A percentile compares a stretch with the other conserved stretches of the same genome.
phyloP scores from a whole-genome alignment of 2,888 invertebrate genomes.

The Ditylenchus weischeri region DNA sequence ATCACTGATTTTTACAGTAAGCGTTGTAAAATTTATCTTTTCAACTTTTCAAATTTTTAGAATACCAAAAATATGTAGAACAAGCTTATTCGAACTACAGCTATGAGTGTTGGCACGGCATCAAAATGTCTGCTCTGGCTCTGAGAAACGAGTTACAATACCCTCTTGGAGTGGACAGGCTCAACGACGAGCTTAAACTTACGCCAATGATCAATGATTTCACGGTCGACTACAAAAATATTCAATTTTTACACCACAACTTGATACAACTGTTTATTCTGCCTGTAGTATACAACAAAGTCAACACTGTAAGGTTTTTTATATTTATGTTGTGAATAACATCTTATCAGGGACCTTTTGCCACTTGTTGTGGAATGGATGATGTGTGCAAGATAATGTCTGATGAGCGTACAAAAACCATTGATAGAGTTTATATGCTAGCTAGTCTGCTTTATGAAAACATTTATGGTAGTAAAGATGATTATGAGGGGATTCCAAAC shows the following conservation, averaged over 20 bases:
- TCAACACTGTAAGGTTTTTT: neutral
- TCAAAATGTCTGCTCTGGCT: slow-evolving; percentile 1
- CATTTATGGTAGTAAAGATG: neutral
- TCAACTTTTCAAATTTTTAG: neutral
- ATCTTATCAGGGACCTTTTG: neutral
- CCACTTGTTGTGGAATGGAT: slow-evolving; percentile 8
- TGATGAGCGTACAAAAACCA: neutral
- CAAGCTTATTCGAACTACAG: slow-evolving; percentile 3
- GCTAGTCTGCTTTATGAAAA: neutral
- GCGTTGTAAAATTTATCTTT: neutral
- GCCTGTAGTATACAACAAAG: slow-evolving; percentile 4
- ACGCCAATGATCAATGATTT: neutral
- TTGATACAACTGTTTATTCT: neutral
- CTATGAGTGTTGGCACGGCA: slow-evolving; percentile 10
- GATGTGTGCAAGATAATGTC: slow-evolving; percentile 9
- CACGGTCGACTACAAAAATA: slow-evolving; percentile 2
- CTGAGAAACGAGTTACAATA: neutral
- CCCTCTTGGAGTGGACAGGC: slow-evolving; percentile 1
- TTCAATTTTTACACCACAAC: slow-evolving; percentile 3
- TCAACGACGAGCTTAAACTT: slow-evolving; percentile 3
- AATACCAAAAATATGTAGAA: slow-evolving; percentile 1
- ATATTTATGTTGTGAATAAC: no score
- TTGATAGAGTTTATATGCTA: neutral
- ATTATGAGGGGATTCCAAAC: neutral
- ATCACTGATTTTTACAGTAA: neutral